Base-by-base conservation (phyloP, 1,140 invertebrate genomes). In the Neodiprion virginianus region DNA sequence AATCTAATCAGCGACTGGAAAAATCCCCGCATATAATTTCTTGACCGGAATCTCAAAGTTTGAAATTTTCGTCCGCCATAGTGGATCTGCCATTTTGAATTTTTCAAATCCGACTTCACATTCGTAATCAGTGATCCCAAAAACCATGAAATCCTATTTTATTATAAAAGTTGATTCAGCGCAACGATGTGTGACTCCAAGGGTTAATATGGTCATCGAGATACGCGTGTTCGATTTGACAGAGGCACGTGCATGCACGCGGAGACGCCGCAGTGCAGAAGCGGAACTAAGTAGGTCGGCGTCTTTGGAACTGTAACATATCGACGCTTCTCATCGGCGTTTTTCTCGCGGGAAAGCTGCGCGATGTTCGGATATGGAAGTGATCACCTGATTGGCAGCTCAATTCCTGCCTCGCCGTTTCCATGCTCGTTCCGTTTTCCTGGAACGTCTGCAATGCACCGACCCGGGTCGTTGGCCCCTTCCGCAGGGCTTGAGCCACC, bases 291-390 rank as follows among this genome's bases (percentile, higher is more conserved):
- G 53, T 61, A 61, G 53, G 53, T 61, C 53, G 53, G 53, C 53
- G 67, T 69, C 67, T 21, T 69, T 47, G 67, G 67, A 69, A 69
- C 67, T 69, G 67, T 69, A 69, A 69, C 67, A 23, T 21, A 69
- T 69, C 67, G 67, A 21, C 9, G 17, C 11, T 61, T 61, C 40
- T 23, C 67, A 12, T 47, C 11, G 28, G 28, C 28, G 67, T 69
- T 69, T 69, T 69, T 69, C 67, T 69, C 12, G 17, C 40, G 67
- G 67, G 67, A 69, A 69, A 69, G 67, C 67, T 69, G 12, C 40
- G 53, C 53, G 11, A 61, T 61, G 21, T 47, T 69, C 67, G 12
- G 40, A 21, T 69, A 69, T 23, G 67, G 67, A 69, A 69, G 67
- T 69, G 14, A 69, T 69, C 67, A 61, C 53, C 53, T 40, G 28